Percentiles rank a stretch among this genome's conserved stretches.
phyloP scores from a whole-genome alignment of 2,797 vertebrate species.

The Rhabdophis nuchalis region DNA sequence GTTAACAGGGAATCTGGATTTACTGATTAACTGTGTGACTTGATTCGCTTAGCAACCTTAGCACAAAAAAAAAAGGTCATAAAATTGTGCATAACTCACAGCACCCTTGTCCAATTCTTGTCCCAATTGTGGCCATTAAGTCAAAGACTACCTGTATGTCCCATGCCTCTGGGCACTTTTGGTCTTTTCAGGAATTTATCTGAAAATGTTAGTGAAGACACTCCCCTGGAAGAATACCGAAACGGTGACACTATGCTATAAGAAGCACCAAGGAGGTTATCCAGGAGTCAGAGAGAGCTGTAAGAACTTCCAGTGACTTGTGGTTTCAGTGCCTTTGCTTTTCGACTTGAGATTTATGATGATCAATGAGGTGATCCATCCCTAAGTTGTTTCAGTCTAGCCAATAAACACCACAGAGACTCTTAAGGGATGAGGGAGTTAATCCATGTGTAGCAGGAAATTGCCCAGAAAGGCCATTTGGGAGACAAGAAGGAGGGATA shows the following conservation, averaged over 20 bases:
- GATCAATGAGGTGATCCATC: conserved; percentile 1
- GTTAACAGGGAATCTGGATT: neutral
- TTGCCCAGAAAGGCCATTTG: conserved; percentile 2
- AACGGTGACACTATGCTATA: neutral
- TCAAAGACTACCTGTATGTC: neutral
- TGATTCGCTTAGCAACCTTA: neutral
- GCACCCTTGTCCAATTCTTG: neutral
- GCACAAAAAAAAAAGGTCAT: neutral
- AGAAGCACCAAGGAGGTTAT: neutral
- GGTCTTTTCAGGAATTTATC: neutral
- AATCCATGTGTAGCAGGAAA: conserved; percentile 1
- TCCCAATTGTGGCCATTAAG: neutral
- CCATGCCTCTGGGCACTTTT: neutral
- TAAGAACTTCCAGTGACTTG: neutral
- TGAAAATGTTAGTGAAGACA: neutral
- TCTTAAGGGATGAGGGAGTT: neutral
- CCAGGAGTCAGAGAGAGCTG: neutral
- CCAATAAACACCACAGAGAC: conserved; percentile 5
- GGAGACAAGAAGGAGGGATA: neutral
- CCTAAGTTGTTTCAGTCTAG: neutral
- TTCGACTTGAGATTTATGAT: conserved; percentile 7
- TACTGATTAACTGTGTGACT: neutral
- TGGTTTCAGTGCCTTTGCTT: neutral
- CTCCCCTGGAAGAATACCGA: neutral
- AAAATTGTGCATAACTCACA: neutral